A percentile compares a stretch with the other conserved stretches of the same genome.
These are phyloP conservation scores for Perodicticus potto DNA, from an alignment of 2,797 vertebrate genomes.

Conservation along the genomic window DNA sequence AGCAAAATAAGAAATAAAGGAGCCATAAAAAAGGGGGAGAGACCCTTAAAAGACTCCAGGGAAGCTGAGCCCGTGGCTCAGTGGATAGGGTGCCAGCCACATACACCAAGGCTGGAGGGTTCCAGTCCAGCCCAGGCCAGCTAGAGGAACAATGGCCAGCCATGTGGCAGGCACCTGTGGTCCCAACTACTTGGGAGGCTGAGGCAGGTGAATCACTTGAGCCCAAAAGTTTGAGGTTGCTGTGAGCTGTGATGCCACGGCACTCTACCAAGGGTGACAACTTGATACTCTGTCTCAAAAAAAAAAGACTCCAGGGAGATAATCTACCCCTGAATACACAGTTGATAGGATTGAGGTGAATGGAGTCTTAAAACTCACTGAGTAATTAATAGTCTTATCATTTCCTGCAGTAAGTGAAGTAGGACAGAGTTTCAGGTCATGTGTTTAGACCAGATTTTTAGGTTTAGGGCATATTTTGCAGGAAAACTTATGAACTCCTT, in stretches of 20 bases:
- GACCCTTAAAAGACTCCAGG: conserved; percentile 17
- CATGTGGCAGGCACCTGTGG: too few relatives aligned
- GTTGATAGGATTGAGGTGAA: conserved; percentile 19
- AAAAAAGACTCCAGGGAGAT: conserved; percentile 29
- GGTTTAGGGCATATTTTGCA: conserved; percentile 62
- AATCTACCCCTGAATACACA: conserved; percentile 34
- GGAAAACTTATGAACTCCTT: conserved; percentile 50
- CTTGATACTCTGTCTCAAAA: too few relatives aligned
- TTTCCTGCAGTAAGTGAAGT: conserved; percentile 54
- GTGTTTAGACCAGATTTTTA: conserved; percentile 61
- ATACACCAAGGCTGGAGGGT: too few relatives aligned
- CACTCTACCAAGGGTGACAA: too few relatives aligned
- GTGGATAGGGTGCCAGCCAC: too few relatives aligned
- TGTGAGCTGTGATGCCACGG: too few relatives aligned
- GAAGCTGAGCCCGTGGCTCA: too few relatives aligned
- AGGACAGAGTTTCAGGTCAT: conserved; percentile 54
- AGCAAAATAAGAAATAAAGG: conserved; percentile 70
- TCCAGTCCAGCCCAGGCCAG: too few relatives aligned
- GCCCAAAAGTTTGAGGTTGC: too few relatives aligned
- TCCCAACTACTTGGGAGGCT: too few relatives aligned
- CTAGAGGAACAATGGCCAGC: too few relatives aligned
- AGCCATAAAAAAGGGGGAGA: neutral
- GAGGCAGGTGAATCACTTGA: too few relatives aligned
- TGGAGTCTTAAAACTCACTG: neutral
- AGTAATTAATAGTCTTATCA: conserved; percentile 47